Conservation (phyloP, 2,113 vertebrate genomes). For the Meriones unguiculatus region DNA sequence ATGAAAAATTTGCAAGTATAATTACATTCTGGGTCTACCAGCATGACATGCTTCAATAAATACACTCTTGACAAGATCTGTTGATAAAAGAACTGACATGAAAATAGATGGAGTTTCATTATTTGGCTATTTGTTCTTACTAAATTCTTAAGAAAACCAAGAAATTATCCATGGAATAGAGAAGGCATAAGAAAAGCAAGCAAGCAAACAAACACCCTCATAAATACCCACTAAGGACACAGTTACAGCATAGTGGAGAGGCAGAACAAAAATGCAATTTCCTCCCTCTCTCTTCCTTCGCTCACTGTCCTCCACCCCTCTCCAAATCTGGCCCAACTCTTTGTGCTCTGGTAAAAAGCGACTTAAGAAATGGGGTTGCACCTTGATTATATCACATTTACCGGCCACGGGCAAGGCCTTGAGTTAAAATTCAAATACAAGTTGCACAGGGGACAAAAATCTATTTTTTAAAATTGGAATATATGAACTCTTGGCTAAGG, state of each 20-base stretch:
- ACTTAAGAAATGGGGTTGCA: not conserved
- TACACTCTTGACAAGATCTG: constrained; percentile 70
- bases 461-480: constrained; percentile 42
- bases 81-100: constrained; percentile 77
- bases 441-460: not conserved
- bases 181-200: not conserved
- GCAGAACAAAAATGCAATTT: not conserved
- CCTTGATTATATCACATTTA: not conserved
- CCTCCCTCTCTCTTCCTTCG: not conserved
- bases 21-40: constrained; percentile 78
- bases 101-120: constrained; percentile 67
- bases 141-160: constrained; percentile 52
- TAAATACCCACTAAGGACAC: not conserved
- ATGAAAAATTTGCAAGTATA: constrained; percentile 82
- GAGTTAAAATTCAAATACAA: not conserved
- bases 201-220: not conserved
- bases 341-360: constrained; percentile 22
- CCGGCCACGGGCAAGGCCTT: not conserved
- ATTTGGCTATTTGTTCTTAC: constrained; percentile 56
- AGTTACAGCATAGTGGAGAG: not conserved
- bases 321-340: not conserved
- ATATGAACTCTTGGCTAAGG: constrained; percentile 45
- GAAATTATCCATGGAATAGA: constrained; percentile 65
- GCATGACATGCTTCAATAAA: constrained; percentile 79
- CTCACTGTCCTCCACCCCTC: not conserved